Base-by-base conservation (phyloP, 2,113 vertebrate genomes). In the Chamaetylas fuelleborni region DNA sequence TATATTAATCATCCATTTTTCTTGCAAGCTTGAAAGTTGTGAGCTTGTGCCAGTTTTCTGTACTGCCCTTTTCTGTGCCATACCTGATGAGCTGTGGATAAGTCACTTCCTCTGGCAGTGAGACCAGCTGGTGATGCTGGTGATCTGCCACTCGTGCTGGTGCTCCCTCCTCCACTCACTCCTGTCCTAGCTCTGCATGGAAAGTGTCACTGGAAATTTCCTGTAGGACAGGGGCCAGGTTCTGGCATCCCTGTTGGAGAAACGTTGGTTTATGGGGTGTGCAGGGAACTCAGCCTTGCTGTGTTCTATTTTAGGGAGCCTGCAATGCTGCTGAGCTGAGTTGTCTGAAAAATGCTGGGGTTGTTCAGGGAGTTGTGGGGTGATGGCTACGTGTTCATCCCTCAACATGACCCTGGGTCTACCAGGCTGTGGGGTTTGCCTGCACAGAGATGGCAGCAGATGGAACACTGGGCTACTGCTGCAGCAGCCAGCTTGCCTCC, bases 41-140 rank as follows among this genome's bases (percentile, higher is more conserved):
- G 81, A 93, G 53, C 60, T 56, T 56, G 42, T 85, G 91, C 91
- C 91, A 93, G 62, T 56, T 83, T 83, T 71, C 34, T 81, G 81
- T 67, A 8, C 24, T 57, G 4, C 60, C 89, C 61, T 72, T 81
- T 72, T 74, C 74, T 95, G 58, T 93, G 74, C 92, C 65, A 40
- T 53, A 65, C 71, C 91, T 80, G 81, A 92, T 96, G 93, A 96
- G 78, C 76, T 93, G 72, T 50, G 54, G 71, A 6, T 96, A 83
- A 96, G 62, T 97, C 96, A 96, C 95, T 97, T 97, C 97, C 97
- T 92, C 81, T 88, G 70, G 54, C 90, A 81, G 3, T 24, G 84
- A 31, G 69, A 85, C 90, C 91, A 95, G 56, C 81, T 90, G 96
- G 95, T 81, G 88, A 0, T 89, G 92, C 26, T 95, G 95, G 54